Evolutionary conservation across 2,797 vertebrate species (phyloP).

Genomic region (Coilia nasus): DNA sequence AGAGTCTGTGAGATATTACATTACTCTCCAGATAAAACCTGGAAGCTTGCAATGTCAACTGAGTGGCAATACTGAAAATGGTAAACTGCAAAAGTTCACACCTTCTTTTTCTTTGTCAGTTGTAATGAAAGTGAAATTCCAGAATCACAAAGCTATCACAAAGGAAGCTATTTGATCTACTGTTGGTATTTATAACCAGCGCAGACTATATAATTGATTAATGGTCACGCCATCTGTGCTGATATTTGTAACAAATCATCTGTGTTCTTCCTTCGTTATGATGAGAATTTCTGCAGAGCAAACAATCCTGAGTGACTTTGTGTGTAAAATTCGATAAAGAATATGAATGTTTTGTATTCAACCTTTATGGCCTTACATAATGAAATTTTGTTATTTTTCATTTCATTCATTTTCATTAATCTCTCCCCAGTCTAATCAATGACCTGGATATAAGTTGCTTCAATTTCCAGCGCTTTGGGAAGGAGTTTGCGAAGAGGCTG

Average conservation of each 20-base stretch:
- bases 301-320: neutral
- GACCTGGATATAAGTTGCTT: constrained; percentile 85
- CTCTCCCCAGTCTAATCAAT: constrained; percentile 76
- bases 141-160: neutral
- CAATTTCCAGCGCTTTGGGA: constrained; percentile 80
- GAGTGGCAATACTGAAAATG: neutral
- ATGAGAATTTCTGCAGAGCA: neutral
- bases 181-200: too few species aligned
- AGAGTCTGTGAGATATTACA: neutral
- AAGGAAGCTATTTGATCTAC: neutral
- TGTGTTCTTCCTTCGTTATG: neutral
- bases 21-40: neutral
- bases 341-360: neutral
- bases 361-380: neutral
- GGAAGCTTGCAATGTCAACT: neutral
- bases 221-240: neutral
- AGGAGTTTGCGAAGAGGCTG: constrained; percentile 77
- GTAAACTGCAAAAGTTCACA: neutral
- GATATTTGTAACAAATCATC: neutral
- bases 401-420: neutral
- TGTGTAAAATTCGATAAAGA: neutral
- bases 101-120: neutral
- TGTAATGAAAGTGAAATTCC: neutral
- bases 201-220: too few species aligned
- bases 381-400: neutral